Evolutionary conservation across 2,888 invertebrate species (phyloP), one percentile per base, ranked within the genome.

Genomic region (Heliconius ethilla): DNA sequence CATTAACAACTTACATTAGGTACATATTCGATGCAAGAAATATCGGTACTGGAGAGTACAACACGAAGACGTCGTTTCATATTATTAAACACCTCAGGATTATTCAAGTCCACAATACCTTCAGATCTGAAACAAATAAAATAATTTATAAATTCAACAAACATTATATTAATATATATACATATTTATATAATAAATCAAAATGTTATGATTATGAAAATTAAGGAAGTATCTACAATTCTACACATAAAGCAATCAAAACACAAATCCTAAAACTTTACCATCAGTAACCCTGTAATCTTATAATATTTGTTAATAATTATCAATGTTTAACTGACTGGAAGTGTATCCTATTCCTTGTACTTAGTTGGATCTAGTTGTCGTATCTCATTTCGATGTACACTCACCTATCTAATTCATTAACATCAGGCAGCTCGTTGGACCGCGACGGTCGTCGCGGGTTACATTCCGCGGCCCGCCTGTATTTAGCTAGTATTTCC

Each of bases 401-500:
- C 1, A 51, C 51, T 59, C 73, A 79, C 76, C 77, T 77, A 10
- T 81, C 82, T 2, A 79, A 33, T 9, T 75, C 75, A 18, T 25
- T n/a, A 13, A 37, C 81, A 70, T 91, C 89, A 22, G 87, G 86
- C 33, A 85, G 84, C 77, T 90, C 91, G 11, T 88, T 86, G n/a
- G 85, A 84, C 1, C 92, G 84, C 0, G 89, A 82, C 77, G 75
- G 82, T 70, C 73, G 88, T 75, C 86, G 85, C 75, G 85, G 86
- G 80, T 80, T 81, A 70, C 86, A 85, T 79, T 91, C 94, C 81
- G 96, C 95, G 77, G 96, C 96, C 83, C 96, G 95, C 6, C 99
- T 95, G 92, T 99, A 99, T 91, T 99, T 99, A 66, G 98, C 99
- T 83, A 99, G 95, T 87, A 99, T 99, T 87, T 99, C 98, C 86